phyloP scores from a whole-genome alignment of 2,797 vertebrate species.

The Brachyrhaphis roseni region DNA sequence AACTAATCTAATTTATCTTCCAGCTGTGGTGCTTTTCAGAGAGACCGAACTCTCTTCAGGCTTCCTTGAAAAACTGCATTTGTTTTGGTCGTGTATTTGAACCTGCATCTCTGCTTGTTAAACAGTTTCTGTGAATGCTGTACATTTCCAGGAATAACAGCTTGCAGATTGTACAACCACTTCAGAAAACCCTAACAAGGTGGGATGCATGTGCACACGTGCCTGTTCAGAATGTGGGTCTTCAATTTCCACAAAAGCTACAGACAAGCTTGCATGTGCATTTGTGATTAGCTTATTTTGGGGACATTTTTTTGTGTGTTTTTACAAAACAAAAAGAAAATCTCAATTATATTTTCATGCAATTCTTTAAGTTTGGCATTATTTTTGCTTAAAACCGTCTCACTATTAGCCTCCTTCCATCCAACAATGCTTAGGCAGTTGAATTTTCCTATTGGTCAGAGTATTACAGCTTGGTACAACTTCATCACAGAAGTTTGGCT shows the following conservation, averaged over 20 bases:
- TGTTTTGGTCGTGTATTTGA: conserved; percentile 53
- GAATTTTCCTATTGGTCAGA: no score
- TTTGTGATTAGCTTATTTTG: conserved; percentile 1
- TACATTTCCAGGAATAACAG: conserved; percentile 67
- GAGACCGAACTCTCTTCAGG: conserved; percentile 35
- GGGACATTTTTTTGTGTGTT: background rate
- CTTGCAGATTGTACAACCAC: conserved; percentile 42
- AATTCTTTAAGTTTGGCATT: no score
- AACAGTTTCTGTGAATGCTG: conserved; percentile 53
- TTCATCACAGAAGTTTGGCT: no score
- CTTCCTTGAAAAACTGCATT: conserved; percentile 54
- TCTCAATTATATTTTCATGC: background rate
- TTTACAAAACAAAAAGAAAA: no score
- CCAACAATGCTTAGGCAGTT: no score
- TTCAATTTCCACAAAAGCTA: conserved; percentile 25
- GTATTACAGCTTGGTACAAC: no score
- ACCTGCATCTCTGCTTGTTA: conserved; percentile 63
- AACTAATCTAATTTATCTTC: conserved; percentile 44
- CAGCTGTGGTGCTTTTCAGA: conserved; percentile 30
- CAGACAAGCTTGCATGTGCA: conserved; percentile 41
- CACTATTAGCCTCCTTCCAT: no score
- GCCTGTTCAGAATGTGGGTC: conserved; percentile 37
- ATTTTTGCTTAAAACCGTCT: no score
- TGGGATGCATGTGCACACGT: conserved; percentile 53
- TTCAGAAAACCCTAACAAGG: conserved; percentile 53